phyloP scores from a whole-genome alignment of 2,888 invertebrate genomes.

The Eulithis testata region DNA sequence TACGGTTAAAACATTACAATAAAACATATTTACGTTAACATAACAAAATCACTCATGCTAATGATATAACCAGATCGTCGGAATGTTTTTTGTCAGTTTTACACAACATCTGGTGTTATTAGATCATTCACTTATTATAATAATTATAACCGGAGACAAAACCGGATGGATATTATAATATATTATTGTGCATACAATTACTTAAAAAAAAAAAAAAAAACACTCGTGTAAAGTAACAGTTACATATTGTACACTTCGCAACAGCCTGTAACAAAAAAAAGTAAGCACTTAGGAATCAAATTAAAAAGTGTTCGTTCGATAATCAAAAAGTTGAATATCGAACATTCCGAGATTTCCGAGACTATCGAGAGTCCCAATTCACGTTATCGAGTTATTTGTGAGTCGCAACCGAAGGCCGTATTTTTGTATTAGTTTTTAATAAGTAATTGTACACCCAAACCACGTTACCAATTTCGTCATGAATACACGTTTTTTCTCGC shows the following conservation, averaged over 20 bases:
- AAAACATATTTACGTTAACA: slow-evolving; percentile 15
- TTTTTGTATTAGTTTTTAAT: slow-evolving; percentile 75
- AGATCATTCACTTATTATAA: slow-evolving; percentile 65
- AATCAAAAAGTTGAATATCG: slow-evolving; percentile 54
- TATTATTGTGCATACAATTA: slow-evolving; percentile 40
- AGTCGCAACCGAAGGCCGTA: slow-evolving; percentile 65
- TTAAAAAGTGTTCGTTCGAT: slow-evolving; percentile 42
- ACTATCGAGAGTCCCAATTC: slow-evolving; percentile 47
- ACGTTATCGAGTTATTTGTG: slow-evolving; percentile 53
- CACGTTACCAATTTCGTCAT: slow-evolving; percentile 77
- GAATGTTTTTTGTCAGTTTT: slow-evolving; percentile 52
- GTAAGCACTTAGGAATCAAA: slow-evolving; percentile 26
- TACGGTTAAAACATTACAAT: slow-evolving; percentile 11
- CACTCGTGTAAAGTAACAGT: background rate
- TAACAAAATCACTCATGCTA: slow-evolving; percentile 32
- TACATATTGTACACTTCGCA: slow-evolving; percentile 1
- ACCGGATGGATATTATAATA: slow-evolving; percentile 56
- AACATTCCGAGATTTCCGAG: slow-evolving; percentile 52
- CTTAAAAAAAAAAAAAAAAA: background rate
- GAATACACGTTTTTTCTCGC: slow-evolving; percentile 72
- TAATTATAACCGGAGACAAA: slow-evolving; percentile 59
- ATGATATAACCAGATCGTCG: slow-evolving; percentile 51
- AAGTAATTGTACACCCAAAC: slow-evolving; percentile 79
- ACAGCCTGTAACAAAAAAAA: slow-evolving; percentile 10
- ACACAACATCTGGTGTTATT: slow-evolving; percentile 61